Percentiles rank a stretch among this genome's conserved stretches.
Conservation (phyloP, 2,113 vertebrate species). For the Pagrus major region DNA sequence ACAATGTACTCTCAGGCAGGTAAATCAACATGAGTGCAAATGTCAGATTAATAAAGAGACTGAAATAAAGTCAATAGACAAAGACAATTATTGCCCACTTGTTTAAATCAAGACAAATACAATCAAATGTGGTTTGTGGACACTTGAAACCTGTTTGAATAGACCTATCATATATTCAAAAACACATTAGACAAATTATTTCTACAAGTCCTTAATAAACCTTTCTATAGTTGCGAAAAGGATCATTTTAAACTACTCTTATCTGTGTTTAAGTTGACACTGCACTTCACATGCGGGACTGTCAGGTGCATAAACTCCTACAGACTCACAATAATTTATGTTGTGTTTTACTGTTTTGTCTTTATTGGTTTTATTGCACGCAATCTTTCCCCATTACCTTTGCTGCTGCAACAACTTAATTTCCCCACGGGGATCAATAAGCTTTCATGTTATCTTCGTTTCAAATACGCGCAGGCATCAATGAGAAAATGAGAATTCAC, state of each 20-base stretch:
- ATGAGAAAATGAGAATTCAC: constrained; percentile 41
- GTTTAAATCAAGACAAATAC: not conserved
- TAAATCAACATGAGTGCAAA: not conserved
- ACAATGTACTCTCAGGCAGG: not conserved
- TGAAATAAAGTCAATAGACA: not conserved
- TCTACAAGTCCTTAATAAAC: not conserved
- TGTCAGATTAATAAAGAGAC: not conserved
- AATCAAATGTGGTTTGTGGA: not conserved
- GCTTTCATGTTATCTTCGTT: constrained; percentile 26
- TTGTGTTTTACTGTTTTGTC: constrained; percentile 45
- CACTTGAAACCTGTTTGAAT: not conserved
- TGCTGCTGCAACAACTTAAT: constrained; percentile 27
- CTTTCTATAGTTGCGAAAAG: not conserved
- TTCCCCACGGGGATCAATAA: constrained; percentile 54
- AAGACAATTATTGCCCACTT: not conserved
- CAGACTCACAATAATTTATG: constrained; percentile 39
- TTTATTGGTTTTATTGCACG: constrained; percentile 56
- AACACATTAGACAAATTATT: not conserved
- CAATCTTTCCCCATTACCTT: constrained; percentile 36
- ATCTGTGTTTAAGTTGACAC: not conserved
- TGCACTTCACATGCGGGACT: not conserved
- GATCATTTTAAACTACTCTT: not conserved
- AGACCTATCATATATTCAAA: not conserved
- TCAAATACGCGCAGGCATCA: constrained; percentile 27
- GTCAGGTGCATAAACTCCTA: constrained; percentile 34